These are phyloP conservation scores for Chitala chitala DNA, from an alignment of 2,113 vertebrate genomes.

Conservation along the genomic window DNA sequence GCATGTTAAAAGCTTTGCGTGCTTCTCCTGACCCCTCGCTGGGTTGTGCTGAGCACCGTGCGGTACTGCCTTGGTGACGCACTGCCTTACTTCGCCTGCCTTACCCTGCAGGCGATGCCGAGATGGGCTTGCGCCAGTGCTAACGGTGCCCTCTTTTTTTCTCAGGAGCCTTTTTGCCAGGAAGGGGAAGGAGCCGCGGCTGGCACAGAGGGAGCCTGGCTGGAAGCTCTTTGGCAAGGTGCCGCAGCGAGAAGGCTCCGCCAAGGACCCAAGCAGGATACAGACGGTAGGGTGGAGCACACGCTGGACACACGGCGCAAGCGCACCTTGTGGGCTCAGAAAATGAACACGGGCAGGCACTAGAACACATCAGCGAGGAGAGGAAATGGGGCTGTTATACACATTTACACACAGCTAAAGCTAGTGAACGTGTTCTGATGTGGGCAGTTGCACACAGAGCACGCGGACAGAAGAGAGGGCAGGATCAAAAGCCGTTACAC, in stretches of 20 bases:
- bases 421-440: too few species aligned
- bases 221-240: constrained; percentile 89
- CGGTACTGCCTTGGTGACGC: neutral
- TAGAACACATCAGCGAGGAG: too few species aligned
- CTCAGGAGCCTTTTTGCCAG: constrained; percentile 81
- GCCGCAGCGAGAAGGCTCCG: constrained; percentile 63
- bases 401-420: too few species aligned
- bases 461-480: too few species aligned
- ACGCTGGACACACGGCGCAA: too few species aligned
- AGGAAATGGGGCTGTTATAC: too few species aligned
- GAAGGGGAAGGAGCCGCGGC: constrained; percentile 67
- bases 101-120: neutral
- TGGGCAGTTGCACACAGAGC: too few species aligned
- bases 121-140: neutral
- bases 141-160: constrained; percentile 10
- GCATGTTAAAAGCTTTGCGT: too few species aligned
- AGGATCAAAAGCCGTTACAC: too few species aligned
- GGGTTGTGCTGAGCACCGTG: neutral
- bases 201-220: constrained; percentile 69
- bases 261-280: constrained; percentile 67
- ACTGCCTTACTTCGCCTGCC: neutral
- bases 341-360: too few species aligned
- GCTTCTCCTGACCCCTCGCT: neutral
- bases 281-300: too few species aligned
- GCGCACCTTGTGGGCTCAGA: too few species aligned